These are phyloP conservation scores for Euplagia quadripunctaria DNA, from an alignment of 2,888 invertebrate genomes.

Conservation along the genomic window DNA sequence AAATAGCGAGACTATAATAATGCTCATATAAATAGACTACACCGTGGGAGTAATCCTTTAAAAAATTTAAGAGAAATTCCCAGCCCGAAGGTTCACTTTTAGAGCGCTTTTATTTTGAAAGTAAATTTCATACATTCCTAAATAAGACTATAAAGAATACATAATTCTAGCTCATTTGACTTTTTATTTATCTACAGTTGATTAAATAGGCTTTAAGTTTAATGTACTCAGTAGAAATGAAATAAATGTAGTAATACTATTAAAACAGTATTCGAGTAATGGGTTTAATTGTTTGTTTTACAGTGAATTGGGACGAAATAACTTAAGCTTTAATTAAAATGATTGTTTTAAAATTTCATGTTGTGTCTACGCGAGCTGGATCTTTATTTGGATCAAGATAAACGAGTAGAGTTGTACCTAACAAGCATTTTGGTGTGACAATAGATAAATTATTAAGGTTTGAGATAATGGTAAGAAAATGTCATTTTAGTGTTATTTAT, in stretches of 20 bases:
- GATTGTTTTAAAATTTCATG: constrained; percentile 2
- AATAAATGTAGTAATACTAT: constrained; percentile 3
- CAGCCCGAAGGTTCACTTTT: not conserved
- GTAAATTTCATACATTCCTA: not conserved
- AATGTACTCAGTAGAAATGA: constrained; percentile 6
- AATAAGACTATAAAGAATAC: not conserved
- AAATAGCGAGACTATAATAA: not conserved
- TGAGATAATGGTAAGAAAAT: not conserved
- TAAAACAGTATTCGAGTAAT: constrained; percentile 6
- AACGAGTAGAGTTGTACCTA: not conserved
- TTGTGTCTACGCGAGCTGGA: not conserved
- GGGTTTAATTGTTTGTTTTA: constrained; percentile 5
- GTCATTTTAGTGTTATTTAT: not conserved
- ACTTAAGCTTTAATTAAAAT: constrained; percentile 3
- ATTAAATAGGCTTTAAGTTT: constrained; percentile 2
- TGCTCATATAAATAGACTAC: not conserved
- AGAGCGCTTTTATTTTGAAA: not conserved
- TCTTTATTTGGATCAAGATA: not conserved
- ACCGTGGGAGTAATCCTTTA: not conserved
- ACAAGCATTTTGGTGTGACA: not conserved
- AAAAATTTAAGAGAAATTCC: not conserved
- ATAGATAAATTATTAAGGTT: not conserved
- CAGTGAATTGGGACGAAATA: not conserved
- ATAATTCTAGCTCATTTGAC: not conserved
- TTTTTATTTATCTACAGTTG: not conserved